A percentile compares a stretch with the other conserved stretches of the same genome.
Conservation (phyloP, 2,797 vertebrate genomes). For the Spea hammondii region DNA sequence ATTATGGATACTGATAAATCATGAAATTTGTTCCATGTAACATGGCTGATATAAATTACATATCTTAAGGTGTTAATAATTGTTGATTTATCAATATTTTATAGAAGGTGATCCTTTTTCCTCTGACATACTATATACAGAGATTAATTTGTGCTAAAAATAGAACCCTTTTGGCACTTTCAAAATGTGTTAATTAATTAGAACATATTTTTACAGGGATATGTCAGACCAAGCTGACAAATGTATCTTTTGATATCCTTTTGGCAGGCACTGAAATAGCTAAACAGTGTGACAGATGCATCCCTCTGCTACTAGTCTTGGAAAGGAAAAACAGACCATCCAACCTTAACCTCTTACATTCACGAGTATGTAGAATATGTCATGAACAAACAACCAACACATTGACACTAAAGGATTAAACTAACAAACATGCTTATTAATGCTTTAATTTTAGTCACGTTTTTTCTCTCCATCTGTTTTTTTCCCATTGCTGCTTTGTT, state of each 20-base stretch:
- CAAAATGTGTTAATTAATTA: conserved; percentile 47
- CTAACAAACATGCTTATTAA: too few relatives aligned
- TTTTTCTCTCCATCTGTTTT: conserved; percentile 50
- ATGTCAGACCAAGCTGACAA: conserved; percentile 45
- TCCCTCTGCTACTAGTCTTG: conserved; percentile 19
- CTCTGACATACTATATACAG: conserved; percentile 4
- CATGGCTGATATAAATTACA: neutral
- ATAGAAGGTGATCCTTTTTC: neutral
- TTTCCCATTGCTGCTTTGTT: conserved; percentile 22
- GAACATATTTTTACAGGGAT: conserved; percentile 44
- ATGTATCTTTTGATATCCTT: conserved; percentile 47
- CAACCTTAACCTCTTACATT: neutral
- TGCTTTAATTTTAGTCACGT: neutral
- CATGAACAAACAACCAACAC: too few relatives aligned
- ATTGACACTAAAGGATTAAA: too few relatives aligned
- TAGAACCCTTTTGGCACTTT: conserved; percentile 22
- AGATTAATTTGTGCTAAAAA: conserved; percentile 25
- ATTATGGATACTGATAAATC: too few relatives aligned
- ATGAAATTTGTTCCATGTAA: neutral
- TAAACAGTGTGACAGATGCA: conserved; percentile 46
- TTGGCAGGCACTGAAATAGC: conserved; percentile 43
- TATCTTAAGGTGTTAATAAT: neutral
- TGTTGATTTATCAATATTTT: conserved; percentile 11
- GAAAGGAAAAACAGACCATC: neutral
- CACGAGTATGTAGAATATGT: neutral